Evolutionary conservation across 1,140 invertebrate species (phyloP).

Genomic region (Drosophila pseudoananassae): DNA sequence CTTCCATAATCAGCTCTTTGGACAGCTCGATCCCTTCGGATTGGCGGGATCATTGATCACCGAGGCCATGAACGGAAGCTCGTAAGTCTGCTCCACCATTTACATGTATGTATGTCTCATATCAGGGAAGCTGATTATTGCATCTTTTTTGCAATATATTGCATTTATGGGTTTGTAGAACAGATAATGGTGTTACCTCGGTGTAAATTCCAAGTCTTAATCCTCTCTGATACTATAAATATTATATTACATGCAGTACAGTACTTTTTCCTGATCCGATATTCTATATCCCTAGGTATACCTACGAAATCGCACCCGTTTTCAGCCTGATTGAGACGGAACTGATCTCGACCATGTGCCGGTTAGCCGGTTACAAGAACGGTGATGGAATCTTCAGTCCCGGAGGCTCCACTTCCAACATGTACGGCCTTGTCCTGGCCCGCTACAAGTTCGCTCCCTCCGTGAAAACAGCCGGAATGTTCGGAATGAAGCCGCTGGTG

Average conservation of each 20-base stretch:
- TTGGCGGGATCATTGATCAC: constrained; percentile 90
- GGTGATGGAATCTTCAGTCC: constrained; percentile 91
- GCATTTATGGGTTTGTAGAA: constrained; percentile 15
- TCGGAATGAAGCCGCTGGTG: constrained; percentile 86
- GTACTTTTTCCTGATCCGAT: too few relatives aligned
- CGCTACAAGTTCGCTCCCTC: constrained; percentile 90
- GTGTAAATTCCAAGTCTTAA: constrained; percentile 20
- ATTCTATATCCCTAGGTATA: constrained; percentile 86
- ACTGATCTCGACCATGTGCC: constrained; percentile 87
- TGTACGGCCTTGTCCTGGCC: constrained; percentile 92
- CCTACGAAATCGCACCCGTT: constrained; percentile 91
- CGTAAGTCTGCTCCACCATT: constrained; percentile 85
- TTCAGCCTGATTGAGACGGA: constrained; percentile 89
- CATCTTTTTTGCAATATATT: background rate
- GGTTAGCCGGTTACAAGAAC: constrained; percentile 87
- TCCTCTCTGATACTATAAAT: background rate
- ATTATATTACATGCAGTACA: background rate
- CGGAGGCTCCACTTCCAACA: constrained; percentile 95
- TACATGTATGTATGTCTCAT: constrained; percentile 8
- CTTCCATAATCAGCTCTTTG: constrained; percentile 92
- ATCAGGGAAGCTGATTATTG: constrained; percentile 10
- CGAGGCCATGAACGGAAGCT: constrained; percentile 91
- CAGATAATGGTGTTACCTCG: constrained; percentile 29
- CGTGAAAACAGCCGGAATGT: constrained; percentile 89
- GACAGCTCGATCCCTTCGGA: constrained; percentile 89